Base-by-base conservation (phyloP, 2,888 invertebrate species). In the Agonopterix alstromeriana region DNA sequence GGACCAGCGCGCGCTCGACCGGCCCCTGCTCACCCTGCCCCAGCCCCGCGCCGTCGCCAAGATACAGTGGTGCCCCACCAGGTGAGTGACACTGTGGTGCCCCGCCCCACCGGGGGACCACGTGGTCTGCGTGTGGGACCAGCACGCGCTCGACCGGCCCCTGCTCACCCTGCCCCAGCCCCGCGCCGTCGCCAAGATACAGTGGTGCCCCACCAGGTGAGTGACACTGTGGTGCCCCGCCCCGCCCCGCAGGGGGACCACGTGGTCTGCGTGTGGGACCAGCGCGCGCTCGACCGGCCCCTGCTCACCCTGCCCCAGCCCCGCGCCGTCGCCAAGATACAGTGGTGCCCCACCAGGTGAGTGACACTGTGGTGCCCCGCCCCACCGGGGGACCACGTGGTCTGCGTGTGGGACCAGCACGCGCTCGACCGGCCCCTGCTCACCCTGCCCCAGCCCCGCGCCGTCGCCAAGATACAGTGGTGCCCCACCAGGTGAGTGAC, bases 31-130 rank as follows among this genome's bases (percentile, higher is more conserved):
- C 35, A 92, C 93, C 9, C 84, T 96, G 52, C 91, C 92, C 45
- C 94, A 73, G 48, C 61, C 71, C 47, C 93, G 93, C 67, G 91
- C 92, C 49, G 90, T 97, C 48, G 89, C 92, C 10, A 94, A 94
- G 81, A 90, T 97, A 46, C 90, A 92, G 52, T 98, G 98, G 98
- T 96, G 97, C 70, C 97, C 97, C 3, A 97, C 96, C 27, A 92
- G 95, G 42, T 42, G 42, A 42, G 42, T n/a, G 42, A 91, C 93
- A 69, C 0, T 35, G 45, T n/a, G 12, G 45, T 10, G 43, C 42
- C 77, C 94, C 95, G 2, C n/a, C n/a, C n/a, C n/a, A n/a, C n/a
- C n/a, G 91, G 92, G 71, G 92, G 91, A 97, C 67, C 93, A 92
- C 67, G 93, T 93, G 63, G 93, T 96, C 50, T 92, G 92, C 54